These are phyloP conservation scores for Tuberolachnus salignus DNA, from an alignment of 2,888 invertebrate species.

Conservation along the genomic window DNA sequence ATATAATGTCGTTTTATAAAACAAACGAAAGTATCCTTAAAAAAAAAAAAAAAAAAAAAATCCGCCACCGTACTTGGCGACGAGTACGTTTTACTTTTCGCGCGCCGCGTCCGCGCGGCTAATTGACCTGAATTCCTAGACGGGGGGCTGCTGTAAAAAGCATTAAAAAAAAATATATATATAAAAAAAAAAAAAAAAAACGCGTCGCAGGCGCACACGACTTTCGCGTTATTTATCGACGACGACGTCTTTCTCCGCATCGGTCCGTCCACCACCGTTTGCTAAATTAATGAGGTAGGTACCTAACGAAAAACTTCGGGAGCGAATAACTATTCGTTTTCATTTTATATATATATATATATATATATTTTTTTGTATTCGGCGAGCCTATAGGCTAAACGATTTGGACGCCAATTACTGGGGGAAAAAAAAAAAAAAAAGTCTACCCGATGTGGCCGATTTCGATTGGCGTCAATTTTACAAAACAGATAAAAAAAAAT, in stretches of 20 bases:
- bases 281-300: no score
- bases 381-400: no score
- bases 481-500: no score
- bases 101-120: slow-evolving; percentile 23
- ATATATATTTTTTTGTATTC: no score
- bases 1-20: not conserved
- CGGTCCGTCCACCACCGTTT: not conserved
- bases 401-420: no score
- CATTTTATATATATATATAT: no score
- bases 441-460: no score
- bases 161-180: slow-evolving; percentile 9
- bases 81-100: slow-evolving; percentile 45
- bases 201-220: not conserved
- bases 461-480: no score
- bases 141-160: slow-evolving; percentile 25
- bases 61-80: slow-evolving; percentile 37
- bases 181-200: slow-evolving; percentile 2
- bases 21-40: slow-evolving; percentile 32
- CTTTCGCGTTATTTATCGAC: slow-evolving; percentile 52
- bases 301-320: no score
- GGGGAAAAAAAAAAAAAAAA: no score
- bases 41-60: slow-evolving; percentile 24
- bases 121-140: slow-evolving; percentile 53
- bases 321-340: no score
- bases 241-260: not conserved